phyloP scores from a whole-genome alignment of 2,113 vertebrate species.

The Oceanodroma tethys region DNA sequence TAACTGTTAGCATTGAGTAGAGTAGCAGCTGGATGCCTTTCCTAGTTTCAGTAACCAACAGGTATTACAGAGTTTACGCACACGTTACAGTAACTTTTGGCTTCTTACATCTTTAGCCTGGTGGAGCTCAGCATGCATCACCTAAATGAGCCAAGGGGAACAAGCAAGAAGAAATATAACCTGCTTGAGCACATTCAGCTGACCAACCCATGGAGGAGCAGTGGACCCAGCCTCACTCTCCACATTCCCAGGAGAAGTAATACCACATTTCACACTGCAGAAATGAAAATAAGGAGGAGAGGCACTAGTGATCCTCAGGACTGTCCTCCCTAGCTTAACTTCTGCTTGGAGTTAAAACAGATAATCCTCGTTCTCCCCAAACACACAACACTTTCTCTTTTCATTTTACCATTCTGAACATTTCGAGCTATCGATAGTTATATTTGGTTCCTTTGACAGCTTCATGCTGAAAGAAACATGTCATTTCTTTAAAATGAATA shows the following conservation, averaged over 20 bases:
- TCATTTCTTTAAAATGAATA: neutral
- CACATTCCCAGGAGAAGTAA: neutral
- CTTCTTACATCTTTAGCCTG: neutral
- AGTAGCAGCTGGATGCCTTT: neutral
- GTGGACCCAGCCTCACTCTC: neutral
- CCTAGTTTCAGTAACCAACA: neutral
- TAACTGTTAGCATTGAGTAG: fast-evolving
- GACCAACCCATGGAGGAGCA: neutral
- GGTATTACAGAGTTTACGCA: neutral
- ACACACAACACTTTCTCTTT: neutral
- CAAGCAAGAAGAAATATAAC: neutral
- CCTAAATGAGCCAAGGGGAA: neutral
- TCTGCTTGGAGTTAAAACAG: neutral
- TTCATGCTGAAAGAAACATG: neutral
- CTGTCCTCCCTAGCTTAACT: neutral
- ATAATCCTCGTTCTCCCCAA: neutral
- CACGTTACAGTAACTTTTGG: neutral
- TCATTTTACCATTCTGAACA: neutral
- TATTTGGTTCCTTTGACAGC: neutral
- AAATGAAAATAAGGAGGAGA: neutral
- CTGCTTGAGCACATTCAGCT: neutral
- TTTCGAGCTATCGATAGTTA: neutral
- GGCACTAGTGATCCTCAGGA: neutral
- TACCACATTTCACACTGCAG: neutral
- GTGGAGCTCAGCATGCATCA: neutral